phyloP scores from a whole-genome alignment of 2,797 vertebrate species.

The Eutrigla gurnardus region DNA sequence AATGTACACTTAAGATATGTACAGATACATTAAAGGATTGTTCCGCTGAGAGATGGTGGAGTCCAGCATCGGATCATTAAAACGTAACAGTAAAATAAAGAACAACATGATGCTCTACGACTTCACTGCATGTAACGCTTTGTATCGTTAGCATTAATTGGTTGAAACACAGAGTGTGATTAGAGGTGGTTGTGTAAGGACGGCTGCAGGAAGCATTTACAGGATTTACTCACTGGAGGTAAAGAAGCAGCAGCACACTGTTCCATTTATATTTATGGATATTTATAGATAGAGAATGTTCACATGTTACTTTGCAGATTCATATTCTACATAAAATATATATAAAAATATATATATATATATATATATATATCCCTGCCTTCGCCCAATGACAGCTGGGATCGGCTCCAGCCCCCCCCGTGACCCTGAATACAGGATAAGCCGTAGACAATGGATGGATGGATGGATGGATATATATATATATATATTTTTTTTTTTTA shows the following conservation, averaged over 20 bases:
- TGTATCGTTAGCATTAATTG: conserved; percentile 72
- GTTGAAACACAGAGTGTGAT: conserved; percentile 52
- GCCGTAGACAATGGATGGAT: too few species aligned
- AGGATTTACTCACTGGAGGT: conserved; percentile 21
- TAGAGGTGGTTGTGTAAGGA: conserved; percentile 54
- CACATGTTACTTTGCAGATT: too few species aligned
- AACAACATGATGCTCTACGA: conserved; percentile 41
- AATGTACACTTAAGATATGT: conserved; percentile 6
- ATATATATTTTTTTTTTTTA: too few species aligned
- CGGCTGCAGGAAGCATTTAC: conserved; percentile 25
- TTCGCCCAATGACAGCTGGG: too few species aligned
- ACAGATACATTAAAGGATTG: conserved; percentile 13
- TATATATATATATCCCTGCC: too few species aligned
- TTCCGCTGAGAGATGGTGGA: conserved; percentile 16
- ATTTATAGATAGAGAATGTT: too few species aligned
- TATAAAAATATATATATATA: too few species aligned
- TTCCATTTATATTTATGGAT: too few species aligned
- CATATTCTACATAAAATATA: too few species aligned
- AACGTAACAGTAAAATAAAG: conserved; percentile 58
- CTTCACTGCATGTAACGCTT: conserved; percentile 54
- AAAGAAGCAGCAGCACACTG: conserved; percentile 1
- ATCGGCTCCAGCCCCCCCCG: too few species aligned
- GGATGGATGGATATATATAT: too few species aligned
- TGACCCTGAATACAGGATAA: too few species aligned
- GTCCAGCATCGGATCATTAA: conserved; percentile 55